Conservation (phyloP, 2,888 invertebrate genomes). For the Ypsolopha scabrella region DNA sequence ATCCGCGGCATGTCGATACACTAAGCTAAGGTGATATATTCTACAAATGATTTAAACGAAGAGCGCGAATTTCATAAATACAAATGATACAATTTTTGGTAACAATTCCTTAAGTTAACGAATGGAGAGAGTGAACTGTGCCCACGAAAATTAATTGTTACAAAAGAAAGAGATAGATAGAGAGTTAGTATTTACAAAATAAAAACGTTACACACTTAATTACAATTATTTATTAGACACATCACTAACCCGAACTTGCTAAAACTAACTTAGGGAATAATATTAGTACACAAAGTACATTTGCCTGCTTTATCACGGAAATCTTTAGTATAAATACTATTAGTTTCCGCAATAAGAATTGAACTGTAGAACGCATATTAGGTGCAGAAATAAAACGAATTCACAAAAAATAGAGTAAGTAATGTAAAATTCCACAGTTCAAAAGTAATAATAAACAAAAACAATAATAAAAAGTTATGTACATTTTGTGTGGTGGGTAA, state of each 20-base stretch:
- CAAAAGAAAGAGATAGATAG: conserved; percentile 19
- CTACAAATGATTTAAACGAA: conserved; percentile 30
- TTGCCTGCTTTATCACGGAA: not conserved
- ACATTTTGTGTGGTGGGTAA: conserved; percentile 52
- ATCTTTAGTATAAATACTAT: not conserved
- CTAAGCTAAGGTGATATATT: conserved; percentile 21
- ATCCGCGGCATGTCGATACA: conserved; percentile 17
- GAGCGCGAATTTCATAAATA: conserved; percentile 43
- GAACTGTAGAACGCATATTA: not conserved
- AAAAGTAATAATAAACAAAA: not conserved
- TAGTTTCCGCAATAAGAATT: not conserved
- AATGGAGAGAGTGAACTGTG: conserved; percentile 21
- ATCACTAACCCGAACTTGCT: conserved; percentile 48
- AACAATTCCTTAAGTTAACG: conserved; percentile 58
- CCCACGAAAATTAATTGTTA: conserved; percentile 29
- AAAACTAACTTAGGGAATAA: conserved; percentile 33
- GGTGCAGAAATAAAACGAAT: not conserved
- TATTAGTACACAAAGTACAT: conserved; percentile 15
- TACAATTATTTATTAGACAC: conserved; percentile 26
- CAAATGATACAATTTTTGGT: conserved; percentile 55
- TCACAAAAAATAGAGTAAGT: not conserved
- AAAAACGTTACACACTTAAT: not conserved
- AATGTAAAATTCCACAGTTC: not conserved
- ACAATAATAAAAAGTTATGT: conserved; percentile 26
- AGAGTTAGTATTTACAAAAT: conserved; percentile 31